phyloP scores from a whole-genome alignment of 2,797 vertebrate species.

The Lacerta viridis region DNA sequence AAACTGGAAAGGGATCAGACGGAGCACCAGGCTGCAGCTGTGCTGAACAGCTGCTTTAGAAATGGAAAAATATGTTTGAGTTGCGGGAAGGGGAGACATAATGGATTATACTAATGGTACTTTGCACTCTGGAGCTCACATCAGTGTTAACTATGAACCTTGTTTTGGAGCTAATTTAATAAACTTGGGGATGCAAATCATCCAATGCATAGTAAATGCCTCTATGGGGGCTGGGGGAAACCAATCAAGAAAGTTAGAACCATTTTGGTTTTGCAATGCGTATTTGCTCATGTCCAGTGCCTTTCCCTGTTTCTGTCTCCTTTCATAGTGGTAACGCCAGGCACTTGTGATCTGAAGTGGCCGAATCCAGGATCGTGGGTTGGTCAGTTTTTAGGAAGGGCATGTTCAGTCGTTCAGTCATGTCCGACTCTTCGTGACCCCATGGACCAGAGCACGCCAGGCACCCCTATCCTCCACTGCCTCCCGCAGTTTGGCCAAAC shows the following conservation, averaged over 20 bases:
- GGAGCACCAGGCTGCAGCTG: slow-evolving; percentile 74
- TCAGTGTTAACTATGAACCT: not conserved
- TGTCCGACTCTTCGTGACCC: too few species aligned
- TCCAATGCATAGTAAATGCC: not conserved
- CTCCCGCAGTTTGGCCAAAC: too few species aligned
- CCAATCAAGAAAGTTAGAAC: too few species aligned
- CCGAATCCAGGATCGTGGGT: not conserved
- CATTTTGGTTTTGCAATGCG: too few species aligned
- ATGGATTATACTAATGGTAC: slow-evolving; percentile 7
- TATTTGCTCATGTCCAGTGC: not conserved
- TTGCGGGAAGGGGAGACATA: slow-evolving; percentile 11
- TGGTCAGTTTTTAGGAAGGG: not conserved
- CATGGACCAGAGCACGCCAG: too few species aligned
- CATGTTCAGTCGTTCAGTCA: too few species aligned
- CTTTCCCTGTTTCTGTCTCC: not conserved
- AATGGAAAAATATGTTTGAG: slow-evolving; percentile 69
- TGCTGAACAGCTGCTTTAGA: slow-evolving; percentile 72
- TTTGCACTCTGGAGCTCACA: not conserved
- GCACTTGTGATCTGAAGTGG: too few species aligned
- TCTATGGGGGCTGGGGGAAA: too few species aligned
- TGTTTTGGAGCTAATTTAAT: slow-evolving; percentile 12
- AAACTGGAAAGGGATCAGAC: slow-evolving; percentile 70
- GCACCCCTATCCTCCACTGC: too few species aligned
- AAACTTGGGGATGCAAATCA: not conserved
- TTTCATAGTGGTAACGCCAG: not conserved